Evolutionary conservation across 2,797 vertebrate genomes (phyloP), one percentile per base, ranked within the genome.

Genomic region (Epinephelus malabaricus): DNA sequence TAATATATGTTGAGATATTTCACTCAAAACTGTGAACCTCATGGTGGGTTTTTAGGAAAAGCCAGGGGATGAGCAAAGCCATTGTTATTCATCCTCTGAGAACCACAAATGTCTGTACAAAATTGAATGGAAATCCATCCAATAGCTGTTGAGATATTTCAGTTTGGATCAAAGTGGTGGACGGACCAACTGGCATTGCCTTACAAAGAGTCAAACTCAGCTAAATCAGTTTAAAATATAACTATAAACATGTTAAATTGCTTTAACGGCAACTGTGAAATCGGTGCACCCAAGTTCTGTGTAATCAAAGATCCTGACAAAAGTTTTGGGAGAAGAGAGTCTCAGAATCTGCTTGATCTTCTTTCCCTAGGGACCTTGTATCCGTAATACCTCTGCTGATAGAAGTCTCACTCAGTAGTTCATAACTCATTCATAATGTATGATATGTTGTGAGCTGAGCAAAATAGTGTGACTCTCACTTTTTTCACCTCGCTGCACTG

Each of bases 341-440:
- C 34, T n/a, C 27, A 7, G 30, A 61, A 34, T 67, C 19, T 9
- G 10, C 23, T 66, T 69, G 55, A 73, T 69, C 30, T 21, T 79
- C 43, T 61, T 38, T 47, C 51, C 40, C 14, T 1, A 15, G 21
- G 7, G 30, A n/a, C 38, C 10, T 25, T 69, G 12, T 43, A 54
- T 73, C 47, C 53, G 68, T 67, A 45, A 34, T 40, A 60, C 25
- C 40, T 47, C 43, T 34, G 21, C 43, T 66, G 30, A 73, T 54
- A 68, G 45, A 17, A 54, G 47, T 43, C 61, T 38, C 54, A 34
- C 61, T 38, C 54, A 34, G 67, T 38, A 21, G 19, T 56, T 55
- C 47, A 61, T 74, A 68, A 63, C 19, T 43, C 45, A 71, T 54
- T 30, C 55, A 73, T 61, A 73, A 76, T 65, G 30, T 27, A 67